Evolutionary conservation across 2,113 vertebrate species (phyloP).

Genomic region (Pygoscelis adeliae): DNA sequence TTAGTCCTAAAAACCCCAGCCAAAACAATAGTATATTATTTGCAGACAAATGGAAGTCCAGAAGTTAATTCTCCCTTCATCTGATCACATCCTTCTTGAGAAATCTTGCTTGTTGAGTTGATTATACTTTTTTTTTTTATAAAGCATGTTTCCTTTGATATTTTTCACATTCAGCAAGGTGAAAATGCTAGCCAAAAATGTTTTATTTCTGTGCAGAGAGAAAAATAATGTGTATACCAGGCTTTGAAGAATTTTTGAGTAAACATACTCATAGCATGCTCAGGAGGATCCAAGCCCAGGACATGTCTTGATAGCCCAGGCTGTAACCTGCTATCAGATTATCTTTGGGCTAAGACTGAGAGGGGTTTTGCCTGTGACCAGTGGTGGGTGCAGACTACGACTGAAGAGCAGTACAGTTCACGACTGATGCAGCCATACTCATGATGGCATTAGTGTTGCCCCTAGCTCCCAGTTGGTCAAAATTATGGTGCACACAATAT

Average conservation of each 20-base stretch:
- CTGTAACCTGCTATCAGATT: background rate
- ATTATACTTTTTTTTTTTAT: background rate
- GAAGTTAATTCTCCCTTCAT: background rate
- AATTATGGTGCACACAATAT: background rate
- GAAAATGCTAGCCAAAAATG: background rate
- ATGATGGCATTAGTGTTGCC: background rate
- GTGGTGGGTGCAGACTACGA: background rate
- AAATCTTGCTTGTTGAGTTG: background rate
- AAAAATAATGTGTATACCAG: background rate
- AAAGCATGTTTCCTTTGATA: background rate
- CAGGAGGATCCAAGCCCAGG: background rate
- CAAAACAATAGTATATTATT: background rate
- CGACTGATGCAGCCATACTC: background rate
- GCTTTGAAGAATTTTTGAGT: background rate
- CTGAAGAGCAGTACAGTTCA: background rate
- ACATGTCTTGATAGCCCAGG: too few relatives aligned
- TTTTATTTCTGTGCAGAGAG: background rate
- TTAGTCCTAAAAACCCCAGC: background rate
- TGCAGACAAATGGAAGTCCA: slow-evolving; percentile 2
- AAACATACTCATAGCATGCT: background rate
- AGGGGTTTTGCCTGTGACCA: background rate
- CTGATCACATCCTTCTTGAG: background rate
- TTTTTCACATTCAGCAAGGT: background rate
- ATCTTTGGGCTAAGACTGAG: background rate
- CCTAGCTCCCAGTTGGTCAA: background rate